These are phyloP conservation scores for Macaria notata DNA, from an alignment of 2,888 invertebrate species.

Conservation along the genomic window DNA sequence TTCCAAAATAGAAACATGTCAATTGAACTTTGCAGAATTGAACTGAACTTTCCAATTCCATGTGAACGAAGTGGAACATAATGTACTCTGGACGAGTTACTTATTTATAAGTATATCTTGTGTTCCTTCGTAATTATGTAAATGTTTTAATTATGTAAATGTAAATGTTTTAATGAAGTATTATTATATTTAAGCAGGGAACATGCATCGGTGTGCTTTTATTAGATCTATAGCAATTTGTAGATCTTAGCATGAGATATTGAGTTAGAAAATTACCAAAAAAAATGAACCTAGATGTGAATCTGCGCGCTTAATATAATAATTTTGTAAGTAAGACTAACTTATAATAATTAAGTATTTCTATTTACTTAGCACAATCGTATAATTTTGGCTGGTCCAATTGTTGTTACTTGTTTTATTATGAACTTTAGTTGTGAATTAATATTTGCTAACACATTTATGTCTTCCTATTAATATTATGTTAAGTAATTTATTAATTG, in stretches of 20 bases:
- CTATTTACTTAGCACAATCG: conserved; percentile 32
- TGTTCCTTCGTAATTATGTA: conserved; percentile 18
- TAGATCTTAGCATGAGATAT: conserved; percentile 39
- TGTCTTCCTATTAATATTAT: conserved; percentile 15
- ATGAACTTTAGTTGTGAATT: conserved; percentile 4
- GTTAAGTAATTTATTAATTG: not conserved
- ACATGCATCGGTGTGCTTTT: conserved; percentile 46
- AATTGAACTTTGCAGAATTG: conserved; percentile 28
- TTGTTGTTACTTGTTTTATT: conserved; percentile 16
- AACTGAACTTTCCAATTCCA: conserved; percentile 16
- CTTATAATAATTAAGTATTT: conserved; percentile 14
- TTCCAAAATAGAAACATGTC: conserved; percentile 28
- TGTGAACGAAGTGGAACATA: conserved; percentile 15
- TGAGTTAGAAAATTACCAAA: conserved; percentile 27
- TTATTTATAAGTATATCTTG: conserved; percentile 5
- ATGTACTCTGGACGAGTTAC: conserved; percentile 11
- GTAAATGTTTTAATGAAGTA: conserved; percentile 12
- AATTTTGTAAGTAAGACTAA: conserved; percentile 29
- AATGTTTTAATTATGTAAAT: conserved; percentile 8
- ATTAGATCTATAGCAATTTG: conserved; percentile 32
- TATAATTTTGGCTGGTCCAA: conserved; percentile 54
- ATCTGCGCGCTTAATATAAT: conserved; percentile 40
- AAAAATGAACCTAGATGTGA: conserved; percentile 33
- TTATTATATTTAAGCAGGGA: conserved; percentile 37
- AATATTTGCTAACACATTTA: conserved; percentile 7